Evolutionary conservation across 2,113 vertebrate genomes (phyloP).

Genomic region (Onychostoma macrolepis): DNA sequence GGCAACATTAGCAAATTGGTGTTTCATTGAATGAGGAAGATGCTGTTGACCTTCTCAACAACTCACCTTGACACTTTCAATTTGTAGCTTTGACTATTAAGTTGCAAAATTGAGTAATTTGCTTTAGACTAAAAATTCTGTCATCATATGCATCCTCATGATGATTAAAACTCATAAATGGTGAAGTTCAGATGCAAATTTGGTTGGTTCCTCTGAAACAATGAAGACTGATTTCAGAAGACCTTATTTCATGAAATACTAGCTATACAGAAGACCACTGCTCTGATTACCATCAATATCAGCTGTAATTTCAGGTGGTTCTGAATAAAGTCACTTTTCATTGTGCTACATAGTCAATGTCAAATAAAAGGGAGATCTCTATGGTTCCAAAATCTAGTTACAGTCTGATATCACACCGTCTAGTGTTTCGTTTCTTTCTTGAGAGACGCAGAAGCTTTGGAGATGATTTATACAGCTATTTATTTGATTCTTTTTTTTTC

Average conservation of each 20-base stretch:
- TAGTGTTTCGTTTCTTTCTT: background rate
- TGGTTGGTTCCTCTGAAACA: background rate
- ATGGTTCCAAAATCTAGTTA: background rate
- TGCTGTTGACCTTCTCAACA: too few relatives aligned
- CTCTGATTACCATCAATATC: background rate
- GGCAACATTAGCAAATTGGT: too few relatives aligned
- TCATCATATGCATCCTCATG: background rate
- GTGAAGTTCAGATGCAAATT: background rate
- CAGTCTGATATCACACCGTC: background rate
- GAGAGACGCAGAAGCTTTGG: conserved; percentile 9
- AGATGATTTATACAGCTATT: conserved; percentile 19
- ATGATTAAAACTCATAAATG: too few relatives aligned
- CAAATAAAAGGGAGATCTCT: background rate
- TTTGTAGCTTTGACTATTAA: too few relatives aligned
- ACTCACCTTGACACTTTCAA: too few relatives aligned
- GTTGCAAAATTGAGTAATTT: too few relatives aligned
- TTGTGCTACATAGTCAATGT: background rate
- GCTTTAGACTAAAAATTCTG: too few relatives aligned
- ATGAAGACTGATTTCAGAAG: background rate
- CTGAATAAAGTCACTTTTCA: background rate
- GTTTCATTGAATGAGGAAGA: too few relatives aligned
- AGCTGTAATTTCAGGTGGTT: background rate
- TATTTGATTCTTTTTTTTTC: background rate
- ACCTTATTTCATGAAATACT: background rate
- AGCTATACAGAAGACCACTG: background rate